These are phyloP conservation scores for Spodoptera picta DNA, from an alignment of 2,888 invertebrate genomes.

Conservation along the genomic window DNA sequence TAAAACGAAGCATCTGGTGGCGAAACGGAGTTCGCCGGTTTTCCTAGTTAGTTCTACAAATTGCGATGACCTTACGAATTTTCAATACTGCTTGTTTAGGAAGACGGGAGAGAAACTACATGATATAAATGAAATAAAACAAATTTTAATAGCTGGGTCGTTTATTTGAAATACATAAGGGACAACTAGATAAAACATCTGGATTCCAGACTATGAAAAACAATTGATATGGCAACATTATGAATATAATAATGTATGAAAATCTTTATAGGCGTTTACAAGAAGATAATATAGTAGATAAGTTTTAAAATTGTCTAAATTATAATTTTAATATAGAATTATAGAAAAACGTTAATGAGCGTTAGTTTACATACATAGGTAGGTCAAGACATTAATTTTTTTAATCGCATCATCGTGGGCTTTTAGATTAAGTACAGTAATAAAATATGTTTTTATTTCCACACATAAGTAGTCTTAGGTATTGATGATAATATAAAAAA, in stretches of 20 bases:
- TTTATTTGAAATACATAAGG: conserved; percentile 84
- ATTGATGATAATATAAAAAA: conserved; percentile 23
- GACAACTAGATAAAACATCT: conserved; percentile 86
- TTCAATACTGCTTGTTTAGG: too few species aligned
- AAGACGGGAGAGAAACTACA: too few species aligned
- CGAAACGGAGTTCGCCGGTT: too few species aligned
- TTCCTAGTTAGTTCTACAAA: too few species aligned
- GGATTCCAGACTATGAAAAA: conserved; percentile 83
- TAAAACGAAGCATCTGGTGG: too few species aligned
- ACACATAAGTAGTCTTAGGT: conserved; percentile 24
- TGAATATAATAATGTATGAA: conserved; percentile 75
- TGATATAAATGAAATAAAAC: conserved; percentile 58
- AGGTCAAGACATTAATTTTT: conserved; percentile 35
- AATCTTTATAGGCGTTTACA: conserved; percentile 70
- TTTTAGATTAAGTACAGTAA: conserved; percentile 17
- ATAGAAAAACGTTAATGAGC: conserved; percentile 67
- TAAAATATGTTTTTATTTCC: conserved; percentile 40
- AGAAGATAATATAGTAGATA: conserved; percentile 64
- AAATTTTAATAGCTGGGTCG: conserved; percentile 74
- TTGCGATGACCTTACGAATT: too few species aligned
- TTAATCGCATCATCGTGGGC: conserved; percentile 26
- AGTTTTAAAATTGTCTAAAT: conserved; percentile 70
- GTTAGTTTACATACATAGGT: conserved; percentile 53
- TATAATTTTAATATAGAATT: conserved; percentile 63
- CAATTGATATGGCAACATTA: conserved; percentile 85